Percentiles rank a stretch among this genome's conserved stretches.
Conservation (phyloP, 2,888 invertebrate genomes). For the Philopedon plagiatum region DNA sequence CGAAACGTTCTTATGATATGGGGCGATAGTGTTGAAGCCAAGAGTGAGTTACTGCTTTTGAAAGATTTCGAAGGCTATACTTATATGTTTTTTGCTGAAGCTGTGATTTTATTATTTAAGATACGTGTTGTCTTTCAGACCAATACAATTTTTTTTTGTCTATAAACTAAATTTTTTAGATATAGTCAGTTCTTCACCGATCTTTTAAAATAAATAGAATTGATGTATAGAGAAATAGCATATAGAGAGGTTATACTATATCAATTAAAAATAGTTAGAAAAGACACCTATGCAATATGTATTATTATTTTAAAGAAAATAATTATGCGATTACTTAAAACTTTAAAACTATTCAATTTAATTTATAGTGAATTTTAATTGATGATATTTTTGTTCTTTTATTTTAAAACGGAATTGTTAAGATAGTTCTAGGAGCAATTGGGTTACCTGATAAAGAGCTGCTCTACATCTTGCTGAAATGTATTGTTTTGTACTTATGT, state of each 20-base stretch:
- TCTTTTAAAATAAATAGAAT: constrained; percentile 6
- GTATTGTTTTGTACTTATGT: constrained; percentile 27
- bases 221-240: constrained; percentile 16
- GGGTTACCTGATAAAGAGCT: constrained; percentile 12
- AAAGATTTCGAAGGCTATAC: neutral
- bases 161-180: neutral
- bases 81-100: constrained; percentile 1
- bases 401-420: neutral
- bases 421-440: constrained; percentile 1
- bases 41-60: neutral
- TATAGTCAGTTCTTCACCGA: neutral
- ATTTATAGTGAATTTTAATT: constrained; percentile 6
- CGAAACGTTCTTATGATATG: too few relatives aligned
- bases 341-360: too few relatives aligned
- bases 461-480: constrained; percentile 17
- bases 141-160: neutral
- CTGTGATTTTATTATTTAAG: constrained; percentile 40
- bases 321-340: too few relatives aligned
- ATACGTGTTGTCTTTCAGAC: constrained; percentile 22
- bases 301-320: too few relatives aligned
- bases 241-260: constrained; percentile 6
- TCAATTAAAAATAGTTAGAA: constrained; percentile 2
- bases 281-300: constrained; percentile 2
- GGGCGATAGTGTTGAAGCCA: neutral
- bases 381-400: neutral